phyloP scores from a whole-genome alignment of 2,797 vertebrate genomes.

The Hippoglossus hippoglossus region DNA sequence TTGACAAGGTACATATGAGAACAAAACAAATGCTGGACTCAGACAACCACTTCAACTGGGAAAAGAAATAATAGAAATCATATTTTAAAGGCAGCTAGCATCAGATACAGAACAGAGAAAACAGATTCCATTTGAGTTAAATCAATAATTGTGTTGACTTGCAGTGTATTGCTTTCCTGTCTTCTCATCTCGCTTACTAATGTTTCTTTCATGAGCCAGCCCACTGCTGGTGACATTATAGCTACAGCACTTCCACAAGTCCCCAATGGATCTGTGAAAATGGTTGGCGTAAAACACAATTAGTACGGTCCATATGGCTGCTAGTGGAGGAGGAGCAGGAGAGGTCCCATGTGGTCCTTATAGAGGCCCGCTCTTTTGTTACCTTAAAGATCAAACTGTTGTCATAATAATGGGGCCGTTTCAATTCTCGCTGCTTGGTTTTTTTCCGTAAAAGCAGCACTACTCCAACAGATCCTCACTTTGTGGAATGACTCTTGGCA shows the following conservation, averaged over 20 bases:
- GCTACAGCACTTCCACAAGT: constrained; percentile 82
- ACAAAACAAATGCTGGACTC: constrained; percentile 34
- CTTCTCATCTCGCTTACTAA: constrained; percentile 79
- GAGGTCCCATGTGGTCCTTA: constrained; percentile 69
- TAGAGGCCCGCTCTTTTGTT: constrained; percentile 74
- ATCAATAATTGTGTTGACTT: constrained; percentile 85
- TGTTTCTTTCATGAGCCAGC: constrained; percentile 87
- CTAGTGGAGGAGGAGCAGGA: constrained; percentile 73
- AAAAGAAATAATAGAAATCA: constrained; percentile 43
- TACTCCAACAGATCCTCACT: constrained; percentile 55
- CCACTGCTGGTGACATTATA: constrained; percentile 82
- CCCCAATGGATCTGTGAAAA: constrained; percentile 81
- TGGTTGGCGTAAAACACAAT: constrained; percentile 84
- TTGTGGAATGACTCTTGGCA: constrained; percentile 49
- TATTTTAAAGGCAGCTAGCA: constrained; percentile 56
- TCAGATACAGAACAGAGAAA: constrained; percentile 52
- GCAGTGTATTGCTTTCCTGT: constrained; percentile 82
- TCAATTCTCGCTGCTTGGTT: constrained; percentile 54
- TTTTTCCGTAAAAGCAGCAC: not conserved
- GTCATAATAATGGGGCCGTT: constrained; percentile 76
- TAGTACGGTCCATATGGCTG: constrained; percentile 83
- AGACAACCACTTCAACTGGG: constrained; percentile 33
- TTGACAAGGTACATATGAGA: constrained; percentile 39
- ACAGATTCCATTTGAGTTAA: constrained; percentile 80
- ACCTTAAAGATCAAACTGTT: constrained; percentile 82